A percentile compares a stretch with the other conserved stretches of the same genome.
Conservation (phyloP, 2,888 invertebrate species). For the Steinernema carpocapsae region DNA sequence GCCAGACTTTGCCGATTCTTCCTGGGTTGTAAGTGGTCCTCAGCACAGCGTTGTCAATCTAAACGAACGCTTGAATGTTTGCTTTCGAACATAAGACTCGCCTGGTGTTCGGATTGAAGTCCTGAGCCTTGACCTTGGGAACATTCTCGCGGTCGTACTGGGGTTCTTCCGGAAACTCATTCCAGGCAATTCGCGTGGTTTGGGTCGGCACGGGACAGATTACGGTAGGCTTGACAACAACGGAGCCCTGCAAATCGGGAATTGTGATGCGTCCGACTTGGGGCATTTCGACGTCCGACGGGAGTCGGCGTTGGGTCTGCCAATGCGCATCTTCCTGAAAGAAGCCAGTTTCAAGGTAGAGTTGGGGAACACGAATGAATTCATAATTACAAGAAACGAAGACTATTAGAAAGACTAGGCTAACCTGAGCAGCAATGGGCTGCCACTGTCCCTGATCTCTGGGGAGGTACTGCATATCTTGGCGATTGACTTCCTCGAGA, state of each 20-base stretch:
- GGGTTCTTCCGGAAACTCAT: conserved; percentile 64
- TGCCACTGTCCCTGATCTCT: neutral
- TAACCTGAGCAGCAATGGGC: neutral
- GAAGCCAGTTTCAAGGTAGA: neutral
- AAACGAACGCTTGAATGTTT: neutral
- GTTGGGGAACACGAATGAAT: too few relatives aligned
- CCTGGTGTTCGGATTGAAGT: conserved; percentile 61
- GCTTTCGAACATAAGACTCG: conserved; percentile 7
- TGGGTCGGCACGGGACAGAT: conserved; percentile 61
- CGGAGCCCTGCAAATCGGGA: conserved; percentile 44
- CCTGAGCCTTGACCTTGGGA: conserved; percentile 63
- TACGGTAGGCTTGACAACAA: conserved; percentile 56
- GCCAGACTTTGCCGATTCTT: conserved; percentile 61
- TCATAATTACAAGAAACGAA: too few relatives aligned
- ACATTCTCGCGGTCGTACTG: conserved; percentile 51
- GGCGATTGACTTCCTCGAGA: conserved; percentile 1
- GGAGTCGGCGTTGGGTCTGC: conserved; percentile 55
- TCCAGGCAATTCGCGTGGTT: conserved; percentile 61
- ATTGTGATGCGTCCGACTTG: conserved; percentile 58
- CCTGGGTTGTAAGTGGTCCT: conserved; percentile 60
- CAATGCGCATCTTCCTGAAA: conserved; percentile 57
- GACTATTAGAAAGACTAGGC: neutral
- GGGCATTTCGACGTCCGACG: conserved; percentile 52
- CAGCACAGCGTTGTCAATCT: conserved; percentile 52
- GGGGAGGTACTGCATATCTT: neutral